Evolutionary conservation across 2,888 invertebrate species (phyloP), one percentile per base, ranked within the genome.

Genomic region (Perdita meconis): DNA sequence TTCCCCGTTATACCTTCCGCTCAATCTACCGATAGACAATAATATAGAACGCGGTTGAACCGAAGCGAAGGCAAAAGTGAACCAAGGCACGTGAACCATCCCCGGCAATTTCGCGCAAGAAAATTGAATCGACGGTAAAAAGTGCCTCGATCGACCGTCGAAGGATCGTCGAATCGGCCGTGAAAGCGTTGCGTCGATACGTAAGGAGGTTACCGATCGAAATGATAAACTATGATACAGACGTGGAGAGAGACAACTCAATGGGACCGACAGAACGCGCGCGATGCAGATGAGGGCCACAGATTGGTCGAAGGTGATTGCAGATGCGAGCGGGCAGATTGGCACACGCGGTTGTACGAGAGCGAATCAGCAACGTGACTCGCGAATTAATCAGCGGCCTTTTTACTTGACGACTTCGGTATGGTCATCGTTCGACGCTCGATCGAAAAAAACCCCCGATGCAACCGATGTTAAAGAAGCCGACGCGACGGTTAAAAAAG

Each of bases 341-440:
- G 74, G 57, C 56, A 50, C 50, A 59, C 65, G 63, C 60, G 51
- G 59, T 44, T 55, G 57, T 64, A 75, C 65, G 57, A 76, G 80
- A 84, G 72, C 81, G 75, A 76, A 79, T 60, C 76, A 68, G 53
- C 68, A 85, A 80, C 83, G 70, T 82, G 85, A 82, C 83, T 83
- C 70, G 85, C 50, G 68, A 83, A 80, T 83, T 80, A 77, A 80
- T 68, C 64, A 78, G 67, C 65, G 34, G 50, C 24, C 57, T 65
- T 61, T 56, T 71, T 69, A 57, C 69, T 65, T 75, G 74, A 82
- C 64, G 74, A 74, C 74, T 77, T 67, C 63, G 70, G 73, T 51
- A 57, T 60, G 59, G 22, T 22, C 61, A 59, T 78, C 59, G 70
- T 44, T 24, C 22, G 66, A 51, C 40, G 44, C 65, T 64, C 56